A percentile compares a stretch with the other conserved stretches of the same genome.
Evolutionary conservation across 2,113 vertebrate species (phyloP).

Genomic region (Seriola rivoliana): DNA sequence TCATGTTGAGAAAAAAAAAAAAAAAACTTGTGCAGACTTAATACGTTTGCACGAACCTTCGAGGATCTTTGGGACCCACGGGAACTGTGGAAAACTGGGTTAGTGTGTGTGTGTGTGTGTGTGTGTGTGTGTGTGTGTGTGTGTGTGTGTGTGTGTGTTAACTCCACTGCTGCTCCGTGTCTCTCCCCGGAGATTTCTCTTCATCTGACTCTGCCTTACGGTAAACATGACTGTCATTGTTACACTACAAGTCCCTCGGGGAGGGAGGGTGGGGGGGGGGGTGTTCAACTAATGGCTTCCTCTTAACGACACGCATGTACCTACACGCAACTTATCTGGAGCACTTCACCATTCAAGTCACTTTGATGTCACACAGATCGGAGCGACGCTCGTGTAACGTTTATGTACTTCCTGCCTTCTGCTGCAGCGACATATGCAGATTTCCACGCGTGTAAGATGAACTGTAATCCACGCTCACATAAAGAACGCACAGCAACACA

Average conservation of each 20-base stretch:
- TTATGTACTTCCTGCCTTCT: background rate
- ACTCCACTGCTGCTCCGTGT: background rate
- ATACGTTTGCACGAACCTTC: background rate
- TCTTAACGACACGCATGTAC: slow-evolving; percentile 10
- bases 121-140: too few species aligned
- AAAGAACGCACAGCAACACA: slow-evolving; percentile 12
- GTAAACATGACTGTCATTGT: slow-evolving; percentile 41
- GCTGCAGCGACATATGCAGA: background rate
- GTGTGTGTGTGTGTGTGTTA: background rate
- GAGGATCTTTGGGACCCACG: background rate
- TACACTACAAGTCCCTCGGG: slow-evolving; percentile 33
- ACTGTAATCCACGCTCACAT: background rate
- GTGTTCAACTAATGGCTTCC: slow-evolving; percentile 19
- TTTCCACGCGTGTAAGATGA: background rate
- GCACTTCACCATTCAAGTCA: background rate
- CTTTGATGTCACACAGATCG: background rate
- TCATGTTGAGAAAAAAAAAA: background rate
- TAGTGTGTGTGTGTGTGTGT: slow-evolving; percentile 8
- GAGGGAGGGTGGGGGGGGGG: background rate
- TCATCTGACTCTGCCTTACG: slow-evolving; percentile 29
- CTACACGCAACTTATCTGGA: background rate
- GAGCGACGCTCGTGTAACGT: slow-evolving; percentile 2
- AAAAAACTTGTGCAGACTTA: slow-evolving; percentile 4
- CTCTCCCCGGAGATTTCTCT: slow-evolving; percentile 41
- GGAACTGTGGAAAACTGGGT: slow-evolving; percentile 20